phyloP scores from a whole-genome alignment of 2,888 invertebrate genomes.

The Plagodis pulveraria region DNA sequence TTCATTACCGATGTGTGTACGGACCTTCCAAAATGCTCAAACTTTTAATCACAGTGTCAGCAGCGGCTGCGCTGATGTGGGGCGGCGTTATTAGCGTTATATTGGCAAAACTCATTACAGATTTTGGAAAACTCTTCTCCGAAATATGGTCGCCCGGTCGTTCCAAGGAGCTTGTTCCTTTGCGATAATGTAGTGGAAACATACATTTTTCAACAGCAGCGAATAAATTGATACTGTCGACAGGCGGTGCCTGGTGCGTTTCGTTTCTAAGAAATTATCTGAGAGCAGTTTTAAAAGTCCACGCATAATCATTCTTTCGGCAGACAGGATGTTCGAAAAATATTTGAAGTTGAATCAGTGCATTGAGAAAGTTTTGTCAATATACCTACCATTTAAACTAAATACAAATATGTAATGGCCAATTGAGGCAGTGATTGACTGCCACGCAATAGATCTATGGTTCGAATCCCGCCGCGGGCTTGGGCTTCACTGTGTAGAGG shows the following conservation, averaged over 20 bases:
- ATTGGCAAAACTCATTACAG: conserved; percentile 16
- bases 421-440: too few relatives aligned
- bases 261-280: conserved; percentile 5
- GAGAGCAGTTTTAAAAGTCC: background rate
- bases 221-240: conserved; percentile 7
- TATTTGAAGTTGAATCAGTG: too few relatives aligned
- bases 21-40: background rate
- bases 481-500: too few relatives aligned
- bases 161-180: conserved; percentile 12
- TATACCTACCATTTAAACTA: too few relatives aligned
- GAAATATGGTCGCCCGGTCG: conserved; percentile 6
- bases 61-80: conserved; percentile 17
- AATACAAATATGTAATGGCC: too few relatives aligned
- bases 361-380: too few relatives aligned
- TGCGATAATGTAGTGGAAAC: conserved; percentile 9
- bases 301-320: too few relatives aligned
- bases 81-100: conserved; percentile 18
- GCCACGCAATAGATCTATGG: too few relatives aligned
- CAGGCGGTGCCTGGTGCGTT: background rate
- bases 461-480: too few relatives aligned
- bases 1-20: too few relatives aligned
- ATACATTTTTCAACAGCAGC: conserved; percentile 5
- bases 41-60: background rate
- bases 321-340: too few relatives aligned
- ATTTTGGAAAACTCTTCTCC: conserved; percentile 25